phyloP scores from a whole-genome alignment of 2,888 invertebrate genomes.

The Lithophane ornitopus region DNA sequence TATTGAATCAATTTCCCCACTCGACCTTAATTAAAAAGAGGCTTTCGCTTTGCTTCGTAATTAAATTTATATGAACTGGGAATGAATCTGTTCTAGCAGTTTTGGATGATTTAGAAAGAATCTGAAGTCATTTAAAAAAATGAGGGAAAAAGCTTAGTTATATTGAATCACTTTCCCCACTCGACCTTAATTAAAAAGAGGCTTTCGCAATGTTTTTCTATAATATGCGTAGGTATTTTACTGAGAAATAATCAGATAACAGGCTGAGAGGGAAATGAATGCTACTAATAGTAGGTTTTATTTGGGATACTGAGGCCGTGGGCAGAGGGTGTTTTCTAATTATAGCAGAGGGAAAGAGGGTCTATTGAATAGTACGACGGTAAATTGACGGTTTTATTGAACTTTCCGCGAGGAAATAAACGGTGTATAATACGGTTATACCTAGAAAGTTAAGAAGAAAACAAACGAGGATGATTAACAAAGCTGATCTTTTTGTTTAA shows the following conservation, averaged over 20 bases:
- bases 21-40: too few relatives aligned
- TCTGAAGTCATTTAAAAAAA: background rate
- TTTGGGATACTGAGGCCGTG: slow-evolving; percentile 48
- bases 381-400: slow-evolving; percentile 5
- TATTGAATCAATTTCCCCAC: too few relatives aligned
- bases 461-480: background rate
- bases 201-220: slow-evolving; percentile 27
- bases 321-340: slow-evolving; percentile 36
- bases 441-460: background rate
- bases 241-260: slow-evolving; percentile 31
- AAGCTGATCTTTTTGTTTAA: too few relatives aligned
- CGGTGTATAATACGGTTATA: background rate
- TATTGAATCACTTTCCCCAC: slow-evolving; percentile 9
- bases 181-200: slow-evolving; percentile 19
- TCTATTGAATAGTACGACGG: slow-evolving; percentile 9
- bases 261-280: slow-evolving; percentile 35
- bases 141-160: background rate
- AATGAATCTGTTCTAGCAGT: background rate
- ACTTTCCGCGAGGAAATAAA: background rate
- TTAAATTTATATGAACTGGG: background rate
- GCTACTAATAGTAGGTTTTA: slow-evolving; percentile 39
- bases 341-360: slow-evolving; percentile 15
- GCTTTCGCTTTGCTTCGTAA: slow-evolving; percentile 5
- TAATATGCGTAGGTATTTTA: slow-evolving; percentile 26
- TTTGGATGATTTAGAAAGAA: background rate